Conservation (phyloP, 2,113 vertebrate species). For the Lynx canadensis region DNA sequence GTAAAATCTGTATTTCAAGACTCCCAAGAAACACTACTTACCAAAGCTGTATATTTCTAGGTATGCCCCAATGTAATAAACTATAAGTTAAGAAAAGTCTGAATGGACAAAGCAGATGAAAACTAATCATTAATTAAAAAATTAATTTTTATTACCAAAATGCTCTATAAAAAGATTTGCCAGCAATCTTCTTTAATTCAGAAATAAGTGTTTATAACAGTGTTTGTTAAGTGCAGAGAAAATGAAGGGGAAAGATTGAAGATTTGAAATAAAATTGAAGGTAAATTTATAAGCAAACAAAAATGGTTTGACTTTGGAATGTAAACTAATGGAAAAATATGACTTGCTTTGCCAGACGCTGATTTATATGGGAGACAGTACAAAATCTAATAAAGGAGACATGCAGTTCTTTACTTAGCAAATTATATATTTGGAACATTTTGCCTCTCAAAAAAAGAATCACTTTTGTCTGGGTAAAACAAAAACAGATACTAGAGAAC, state of each 20-base stretch:
- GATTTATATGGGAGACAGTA: slow-evolving; percentile 4
- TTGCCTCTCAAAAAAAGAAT: neutral
- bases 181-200: neutral
- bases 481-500: neutral
- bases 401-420: neutral
- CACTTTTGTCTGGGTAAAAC: neutral
- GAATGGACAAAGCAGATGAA: neutral
- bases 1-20: neutral
- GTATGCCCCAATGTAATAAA: neutral
- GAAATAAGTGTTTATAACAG: neutral
- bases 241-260: neutral
- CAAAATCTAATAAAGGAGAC: slow-evolving; percentile 20
- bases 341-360: neutral
- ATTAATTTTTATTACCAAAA: slow-evolving; percentile 38
- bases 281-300: slow-evolving; percentile 20
- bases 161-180: neutral
- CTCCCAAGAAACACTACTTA: neutral
- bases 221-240: neutral
- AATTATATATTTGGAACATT: slow-evolving; percentile 13
- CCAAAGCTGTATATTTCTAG: neutral
- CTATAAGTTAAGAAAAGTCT: slow-evolving; percentile 10
- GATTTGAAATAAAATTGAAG: neutral
- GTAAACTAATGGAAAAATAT: neutral
- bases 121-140: neutral
- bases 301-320: slow-evolving; percentile 2